phyloP scores from a whole-genome alignment of 2,797 vertebrate species.

The Gobio occitaniae region DNA sequence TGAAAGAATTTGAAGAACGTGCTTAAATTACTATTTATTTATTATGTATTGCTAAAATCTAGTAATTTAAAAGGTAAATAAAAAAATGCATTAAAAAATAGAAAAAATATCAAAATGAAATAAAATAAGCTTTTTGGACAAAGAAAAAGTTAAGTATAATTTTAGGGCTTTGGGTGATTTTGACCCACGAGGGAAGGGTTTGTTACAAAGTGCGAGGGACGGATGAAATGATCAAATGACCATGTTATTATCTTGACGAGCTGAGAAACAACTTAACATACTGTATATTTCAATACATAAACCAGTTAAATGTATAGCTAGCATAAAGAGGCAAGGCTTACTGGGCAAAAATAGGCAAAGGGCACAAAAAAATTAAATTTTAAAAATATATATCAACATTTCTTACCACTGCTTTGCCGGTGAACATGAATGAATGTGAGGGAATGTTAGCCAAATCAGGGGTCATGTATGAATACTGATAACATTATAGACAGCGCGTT shows the following conservation, averaged over 20 bases:
- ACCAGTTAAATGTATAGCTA: neutral
- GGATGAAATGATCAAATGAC: neutral
- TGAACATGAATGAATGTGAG: neutral
- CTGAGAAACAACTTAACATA: neutral
- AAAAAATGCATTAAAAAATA: too few relatives aligned
- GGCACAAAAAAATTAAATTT: too few relatives aligned
- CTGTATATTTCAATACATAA: neutral
- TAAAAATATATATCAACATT: neutral
- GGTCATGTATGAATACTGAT: slow-evolving; percentile 58
- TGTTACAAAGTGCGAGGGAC: too few relatives aligned
- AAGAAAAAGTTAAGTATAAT: too few relatives aligned
- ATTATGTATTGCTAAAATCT: too few relatives aligned
- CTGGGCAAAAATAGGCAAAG: neutral
- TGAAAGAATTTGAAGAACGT: too few relatives aligned
- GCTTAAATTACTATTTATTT: too few relatives aligned
- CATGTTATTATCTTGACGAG: neutral
- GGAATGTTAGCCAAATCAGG: slow-evolving; percentile 72
- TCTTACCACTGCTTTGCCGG: neutral
- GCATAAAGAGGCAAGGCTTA: neutral
- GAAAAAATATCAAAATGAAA: too few relatives aligned
- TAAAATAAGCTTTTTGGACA: too few relatives aligned
- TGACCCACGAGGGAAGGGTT: too few relatives aligned
- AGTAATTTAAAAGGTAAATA: too few relatives aligned
- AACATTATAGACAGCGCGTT: neutral
- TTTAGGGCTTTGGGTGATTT: too few relatives aligned